Evolutionary conservation across 2,113 vertebrate species (phyloP), one percentile per base, ranked within the genome.

Genomic region (Melierax canorus): DNA sequence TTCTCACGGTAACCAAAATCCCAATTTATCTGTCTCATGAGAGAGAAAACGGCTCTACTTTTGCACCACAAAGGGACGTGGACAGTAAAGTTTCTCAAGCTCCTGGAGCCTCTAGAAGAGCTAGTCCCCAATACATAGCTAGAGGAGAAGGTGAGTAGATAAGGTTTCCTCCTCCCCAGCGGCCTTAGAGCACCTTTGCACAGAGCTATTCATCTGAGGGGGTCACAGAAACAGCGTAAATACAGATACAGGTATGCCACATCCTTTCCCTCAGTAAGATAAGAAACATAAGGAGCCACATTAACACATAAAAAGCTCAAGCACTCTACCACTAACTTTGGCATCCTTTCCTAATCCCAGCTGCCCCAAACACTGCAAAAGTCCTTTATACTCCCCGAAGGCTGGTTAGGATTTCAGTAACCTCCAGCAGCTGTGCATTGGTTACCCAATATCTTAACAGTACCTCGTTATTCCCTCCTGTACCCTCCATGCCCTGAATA

Each of bases 91-190:
- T 51, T 62, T 83, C 15, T 15, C 20, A 39, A 53, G 45, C 5
- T 46, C 15, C 43, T 46, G 43, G 7, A 46, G 14, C 15, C 22
- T 80, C 27, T 21, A 13, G 19, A 34, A 68, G 17, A 86, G 11
- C 11, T 53, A 24, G 7, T 45, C 9, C 19, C 36, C 16, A 38
- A 0, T 6, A 34, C 2, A 21, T 1, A 59, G 12, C 8, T n/a
- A 85, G 24, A 24, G 17, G 39, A 38, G 23, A 41, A 80, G 17
- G 7, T 8, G 9, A 43, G 39, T 5, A 58, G 20, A 17, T 18
- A 23, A 48, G 18, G 11, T 36, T 10, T 74, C 10, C 39, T 66
- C 29, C 32, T 32, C 21, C 18, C 41, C 13, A 20, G 79, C 15
- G 43, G 39, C 62, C 41, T 63, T 14, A 36, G 43, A 39, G 36